Conservation (phyloP, 2,888 invertebrate genomes). For the Brachynemurus nebulosus region DNA sequence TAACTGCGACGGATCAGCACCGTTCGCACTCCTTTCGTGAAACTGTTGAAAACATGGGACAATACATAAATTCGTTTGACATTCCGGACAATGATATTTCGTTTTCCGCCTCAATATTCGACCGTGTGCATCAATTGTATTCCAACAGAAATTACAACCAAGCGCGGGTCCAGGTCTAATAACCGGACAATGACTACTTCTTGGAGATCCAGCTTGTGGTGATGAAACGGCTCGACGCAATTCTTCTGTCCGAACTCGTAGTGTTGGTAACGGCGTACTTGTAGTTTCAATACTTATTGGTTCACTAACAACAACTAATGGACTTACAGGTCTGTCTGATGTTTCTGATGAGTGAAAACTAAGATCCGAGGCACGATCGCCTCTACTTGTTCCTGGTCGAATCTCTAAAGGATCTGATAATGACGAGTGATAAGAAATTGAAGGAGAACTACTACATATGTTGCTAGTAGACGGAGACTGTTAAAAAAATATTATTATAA, state of each 20-base stretch:
- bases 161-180: constrained; percentile 71
- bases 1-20: constrained; percentile 26
- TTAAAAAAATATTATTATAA: background rate
- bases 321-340: constrained; percentile 28
- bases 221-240: constrained; percentile 39
- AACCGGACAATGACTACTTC: constrained; percentile 73
- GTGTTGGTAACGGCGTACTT: constrained; percentile 24
- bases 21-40: constrained; percentile 44
- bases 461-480: background rate
- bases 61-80: constrained; percentile 77
- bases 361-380: too few relatives aligned
- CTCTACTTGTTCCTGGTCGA: too few relatives aligned
- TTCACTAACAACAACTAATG: constrained; percentile 30
- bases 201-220: constrained; percentile 36
- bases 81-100: constrained; percentile 82
- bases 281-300: constrained; percentile 26
- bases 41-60: constrained; percentile 82
- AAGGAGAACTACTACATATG: background rate
- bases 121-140: constrained; percentile 71
- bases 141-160: constrained; percentile 85
- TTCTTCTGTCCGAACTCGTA: constrained; percentile 42
- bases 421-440: constrained; percentile 1
- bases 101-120: constrained; percentile 73
- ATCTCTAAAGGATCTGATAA: too few relatives aligned
- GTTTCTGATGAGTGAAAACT: constrained; percentile 11